phyloP scores from a whole-genome alignment of 2,888 invertebrate genomes.

The Napeogenes inachia region DNA sequence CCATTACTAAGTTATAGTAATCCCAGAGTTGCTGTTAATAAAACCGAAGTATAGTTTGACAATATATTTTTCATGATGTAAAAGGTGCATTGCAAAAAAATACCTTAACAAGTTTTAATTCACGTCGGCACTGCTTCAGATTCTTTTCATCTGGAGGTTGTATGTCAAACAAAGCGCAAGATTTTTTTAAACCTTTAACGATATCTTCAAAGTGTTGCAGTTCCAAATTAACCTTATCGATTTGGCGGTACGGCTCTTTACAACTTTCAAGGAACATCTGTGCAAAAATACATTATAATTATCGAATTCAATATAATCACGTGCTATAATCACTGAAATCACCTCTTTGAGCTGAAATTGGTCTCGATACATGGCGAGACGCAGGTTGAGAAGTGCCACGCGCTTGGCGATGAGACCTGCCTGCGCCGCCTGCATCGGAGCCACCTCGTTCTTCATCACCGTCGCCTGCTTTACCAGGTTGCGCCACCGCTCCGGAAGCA shows the following conservation, averaged over 20 bases:
- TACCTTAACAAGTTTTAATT: constrained; percentile 85
- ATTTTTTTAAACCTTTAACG: constrained; percentile 81
- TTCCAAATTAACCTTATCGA: constrained; percentile 83
- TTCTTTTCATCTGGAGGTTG: constrained; percentile 89
- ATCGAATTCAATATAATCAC: neutral
- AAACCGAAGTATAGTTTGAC: neutral
- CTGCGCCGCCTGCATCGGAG: constrained; percentile 92
- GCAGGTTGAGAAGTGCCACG: constrained; percentile 87
- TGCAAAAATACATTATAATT: constrained; percentile 2
- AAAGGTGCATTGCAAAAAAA: constrained; percentile 8
- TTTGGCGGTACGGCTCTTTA: constrained; percentile 80
- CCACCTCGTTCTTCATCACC: constrained; percentile 89
- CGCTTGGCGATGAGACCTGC: constrained; percentile 91
- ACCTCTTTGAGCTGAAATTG: constrained; percentile 80
- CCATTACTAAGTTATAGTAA: constrained; percentile 87
- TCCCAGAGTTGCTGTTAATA: constrained; percentile 89
- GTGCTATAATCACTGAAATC: neutral
- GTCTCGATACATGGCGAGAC: constrained; percentile 86
- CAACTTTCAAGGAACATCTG: constrained; percentile 82
- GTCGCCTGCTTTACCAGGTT: constrained; percentile 90
- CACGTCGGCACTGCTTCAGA: constrained; percentile 84
- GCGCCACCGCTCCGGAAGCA: constrained; percentile 92
- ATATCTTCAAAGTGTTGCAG: constrained; percentile 82
- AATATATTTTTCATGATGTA: neutral
- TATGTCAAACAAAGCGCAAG: constrained; percentile 91